These are phyloP conservation scores for Philereme vetulata DNA, from an alignment of 2,888 invertebrate species.

Conservation along the genomic window DNA sequence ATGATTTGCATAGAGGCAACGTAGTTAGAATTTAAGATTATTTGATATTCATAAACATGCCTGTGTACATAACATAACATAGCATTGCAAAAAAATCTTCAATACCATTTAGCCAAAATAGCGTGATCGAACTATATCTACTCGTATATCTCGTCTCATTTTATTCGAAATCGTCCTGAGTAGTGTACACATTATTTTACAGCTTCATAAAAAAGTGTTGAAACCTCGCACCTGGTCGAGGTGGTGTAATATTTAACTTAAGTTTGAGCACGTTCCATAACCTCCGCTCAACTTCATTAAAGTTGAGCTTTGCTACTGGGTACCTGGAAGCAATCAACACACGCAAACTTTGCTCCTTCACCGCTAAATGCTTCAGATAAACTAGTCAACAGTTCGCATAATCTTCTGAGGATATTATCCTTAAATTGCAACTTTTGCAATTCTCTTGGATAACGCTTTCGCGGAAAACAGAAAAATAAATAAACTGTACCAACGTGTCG, in stretches of 20 bases:
- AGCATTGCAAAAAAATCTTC: too few relatives aligned
- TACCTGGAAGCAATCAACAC: slow-evolving; percentile 45
- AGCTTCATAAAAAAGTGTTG: slow-evolving; percentile 7
- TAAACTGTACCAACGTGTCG: too few relatives aligned
- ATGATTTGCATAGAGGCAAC: too few relatives aligned
- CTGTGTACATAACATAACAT: too few relatives aligned
- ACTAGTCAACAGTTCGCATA: slow-evolving; percentile 25
- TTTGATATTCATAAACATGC: too few relatives aligned
- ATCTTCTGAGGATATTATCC: slow-evolving; percentile 25
- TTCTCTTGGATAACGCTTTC: slow-evolving; percentile 27
- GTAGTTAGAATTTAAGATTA: too few relatives aligned
- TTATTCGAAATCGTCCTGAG: slow-evolving; percentile 10
- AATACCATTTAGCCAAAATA: too few relatives aligned
- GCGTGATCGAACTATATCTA: not conserved
- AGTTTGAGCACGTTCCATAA: slow-evolving; percentile 39
- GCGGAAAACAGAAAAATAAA: slow-evolving; percentile 40
- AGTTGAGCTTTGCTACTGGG: slow-evolving; percentile 42
- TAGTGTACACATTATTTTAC: slow-evolving; percentile 6
- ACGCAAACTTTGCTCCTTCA: slow-evolving; percentile 35
- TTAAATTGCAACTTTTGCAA: slow-evolving; percentile 33
- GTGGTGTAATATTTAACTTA: slow-evolving; percentile 6
- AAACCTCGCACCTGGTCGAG: slow-evolving; percentile 9
- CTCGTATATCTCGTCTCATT: slow-evolving; percentile 1
- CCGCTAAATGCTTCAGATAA: slow-evolving; percentile 24
- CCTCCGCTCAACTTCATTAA: slow-evolving; percentile 49